A percentile compares a stretch with the other conserved stretches of the same genome.
phyloP scores from a whole-genome alignment of 2,113 vertebrate genomes.

The Poeciliopsis retropinna region DNA sequence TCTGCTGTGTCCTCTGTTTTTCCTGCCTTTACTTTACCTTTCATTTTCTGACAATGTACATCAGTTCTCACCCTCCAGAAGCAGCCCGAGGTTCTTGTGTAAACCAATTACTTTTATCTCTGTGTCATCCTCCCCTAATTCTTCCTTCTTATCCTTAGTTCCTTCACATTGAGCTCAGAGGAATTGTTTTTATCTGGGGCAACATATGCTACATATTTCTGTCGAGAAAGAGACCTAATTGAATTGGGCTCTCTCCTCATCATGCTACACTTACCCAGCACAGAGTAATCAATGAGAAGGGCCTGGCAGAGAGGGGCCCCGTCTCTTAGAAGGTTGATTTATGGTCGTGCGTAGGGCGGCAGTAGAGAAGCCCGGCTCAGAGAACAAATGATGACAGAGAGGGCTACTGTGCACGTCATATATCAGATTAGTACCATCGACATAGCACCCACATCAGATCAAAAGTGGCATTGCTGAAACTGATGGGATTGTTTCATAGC shows the following conservation, averaged over 20 bases:
- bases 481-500: background rate
- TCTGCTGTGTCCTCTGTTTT: background rate
- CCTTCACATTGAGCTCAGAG: constrained; percentile 4
- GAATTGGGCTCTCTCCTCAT: constrained; percentile 67
- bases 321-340: constrained; percentile 67
- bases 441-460: constrained; percentile 17
- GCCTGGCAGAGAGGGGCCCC: constrained; percentile 45
- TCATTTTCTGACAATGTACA: constrained; percentile 11
- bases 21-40: background rate
- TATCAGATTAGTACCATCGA: constrained; percentile 25
- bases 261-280: constrained; percentile 58
- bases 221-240: constrained; percentile 63
- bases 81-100: constrained; percentile 28
- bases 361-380: background rate
- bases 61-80: constrained; percentile 32
- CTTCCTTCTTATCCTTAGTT: constrained; percentile 27
- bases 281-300: constrained; percentile 67
- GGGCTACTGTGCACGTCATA: constrained; percentile 20
- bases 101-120: constrained; percentile 62
- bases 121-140: constrained; percentile 23
- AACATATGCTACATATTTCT: constrained; percentile 48
- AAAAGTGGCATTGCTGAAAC: constrained; percentile 15
- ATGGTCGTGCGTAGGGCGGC: constrained; percentile 40
- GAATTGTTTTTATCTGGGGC: constrained; percentile 30
- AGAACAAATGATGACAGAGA: constrained; percentile 61